Base-by-base conservation (phyloP, 1,140 invertebrate genomes). In the Galendromus occidentalis region DNA sequence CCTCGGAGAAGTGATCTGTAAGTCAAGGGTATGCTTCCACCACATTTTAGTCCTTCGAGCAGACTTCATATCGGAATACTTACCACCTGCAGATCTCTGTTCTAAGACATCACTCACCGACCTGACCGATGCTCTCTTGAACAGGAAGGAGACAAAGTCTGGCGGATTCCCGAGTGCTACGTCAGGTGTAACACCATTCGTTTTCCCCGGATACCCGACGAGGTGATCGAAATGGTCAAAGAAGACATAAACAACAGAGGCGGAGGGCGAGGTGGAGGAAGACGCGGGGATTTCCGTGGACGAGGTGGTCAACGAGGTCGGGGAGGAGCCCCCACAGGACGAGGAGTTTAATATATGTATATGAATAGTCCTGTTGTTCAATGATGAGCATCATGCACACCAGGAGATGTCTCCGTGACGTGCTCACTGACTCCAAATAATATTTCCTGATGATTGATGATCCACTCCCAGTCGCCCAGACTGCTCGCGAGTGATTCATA, bases 161-260 rank as follows among this genome's bases (percentile, higher is more conserved):
- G 93, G 92, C 84, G 91, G 70, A 98, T 99, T 89, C 92, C 92
- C 0, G 96, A 98, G 78, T 98, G 92, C 72, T 99, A 98, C 73
- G 95, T 99, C 67, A 79, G 94, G 69, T 96, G 96, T 0, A 96
- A 89, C 71, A 98, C 91, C n/a, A 98, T 99, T 55, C 98, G 99
- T 78, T 98, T 98, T 75, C 76, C 99, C 12, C 79, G 96, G 71
- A 97, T 99, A 72, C 95, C 96, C 0, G 95, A 98, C 77, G 96
- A 99, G 82, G 92, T 99, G 9, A 94, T 97, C 69, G 92, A 97
- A 73, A 91, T 94, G 86, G 93, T 97, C 0, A 96, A 96, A 75
- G 92, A 97, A 75, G 93, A 97, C 9, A 14, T 59, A 6, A 25
- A 59, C 25, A 14, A 14, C 22, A 22, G 51, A 5, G 25, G 33